Conservation (phyloP, 2,888 invertebrate genomes). For the Troides aeacus region DNA sequence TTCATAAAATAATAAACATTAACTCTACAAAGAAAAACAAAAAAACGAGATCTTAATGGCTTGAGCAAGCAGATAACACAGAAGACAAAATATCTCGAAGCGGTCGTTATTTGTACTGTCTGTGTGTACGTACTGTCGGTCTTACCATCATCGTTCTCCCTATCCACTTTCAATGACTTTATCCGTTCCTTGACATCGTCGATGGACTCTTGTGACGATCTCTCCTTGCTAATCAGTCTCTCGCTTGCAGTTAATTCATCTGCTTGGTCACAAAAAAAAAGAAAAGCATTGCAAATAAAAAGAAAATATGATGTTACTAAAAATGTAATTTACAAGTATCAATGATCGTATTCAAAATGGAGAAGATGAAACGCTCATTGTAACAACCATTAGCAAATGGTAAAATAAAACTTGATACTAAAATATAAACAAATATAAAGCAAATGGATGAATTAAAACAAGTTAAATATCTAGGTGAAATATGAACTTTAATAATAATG, state of each 20-base stretch:
- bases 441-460: background rate
- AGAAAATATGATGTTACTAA: constrained; percentile 22
- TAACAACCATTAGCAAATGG: background rate
- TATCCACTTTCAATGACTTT: constrained; percentile 72
- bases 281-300: constrained; percentile 36
- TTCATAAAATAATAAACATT: background rate
- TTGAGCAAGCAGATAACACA: background rate
- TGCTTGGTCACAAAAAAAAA: constrained; percentile 38
- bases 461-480: background rate
- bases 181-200: constrained; percentile 72
- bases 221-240: constrained; percentile 54
- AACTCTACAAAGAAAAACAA: constrained; percentile 2
- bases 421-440: too few relatives aligned
- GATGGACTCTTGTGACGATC: constrained; percentile 64
- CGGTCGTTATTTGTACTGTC: background rate
- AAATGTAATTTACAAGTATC: background rate
- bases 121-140: constrained; percentile 13
- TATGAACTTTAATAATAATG: background rate
- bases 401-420: background rate
- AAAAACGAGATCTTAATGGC: background rate
- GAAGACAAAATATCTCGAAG: constrained; percentile 24
- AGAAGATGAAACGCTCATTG: background rate
- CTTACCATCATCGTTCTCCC: constrained; percentile 76
- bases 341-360: too few relatives aligned
- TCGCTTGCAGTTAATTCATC: constrained; percentile 60